Evolutionary conservation across 1,140 invertebrate species (phyloP), one percentile per base, ranked within the genome.

Genomic region (Grapholita molesta): DNA sequence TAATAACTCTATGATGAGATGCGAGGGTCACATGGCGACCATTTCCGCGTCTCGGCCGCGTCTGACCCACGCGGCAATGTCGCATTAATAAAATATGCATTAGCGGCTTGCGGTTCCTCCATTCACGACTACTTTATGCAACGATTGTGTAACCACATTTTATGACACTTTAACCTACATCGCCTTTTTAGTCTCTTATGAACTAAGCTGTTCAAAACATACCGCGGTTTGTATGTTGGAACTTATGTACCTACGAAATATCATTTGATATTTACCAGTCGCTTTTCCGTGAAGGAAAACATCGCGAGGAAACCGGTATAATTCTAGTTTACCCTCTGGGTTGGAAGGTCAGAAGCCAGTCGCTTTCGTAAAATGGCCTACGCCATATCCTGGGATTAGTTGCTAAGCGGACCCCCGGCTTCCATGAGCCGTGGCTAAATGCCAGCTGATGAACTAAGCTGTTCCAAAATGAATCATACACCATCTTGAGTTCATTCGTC

Each of bases 91-190:
- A 55, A 28, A 55, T 25, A 55, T 55, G 24, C 53, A 55, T 61
- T 61, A 61, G 55, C 55, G 55, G 24, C 55, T 61, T 61, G 55
- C 55, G 55, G 55, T 61, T 61, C 55, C n/a, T 61, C 24, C 55
- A 32, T 61, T 61, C 55, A 61, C 15, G n/a, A 4, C 9, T 61
- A 4, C 9, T 61, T 32, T 61, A 32, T 61, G 55, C 24, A 61
- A 61, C 55, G 11, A 61, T 61, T 61, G 55, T 25, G 55, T 28
- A 61, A 61, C 55, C 25, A 48, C 18, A 48, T 18, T 21, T 48
- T 48, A 48, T 48, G 21, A 48, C 42, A 15, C 8, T 48, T 48
- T 48, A 48, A 48, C 42, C 42, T 48, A 48, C 6, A 48, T 48
- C 8, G 15, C 15, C n/a, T n/a, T n/a, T n/a, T n/a, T 38, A 6